Conservation (phyloP, 2,797 vertebrate genomes). For the Acropternis orthonyx region DNA sequence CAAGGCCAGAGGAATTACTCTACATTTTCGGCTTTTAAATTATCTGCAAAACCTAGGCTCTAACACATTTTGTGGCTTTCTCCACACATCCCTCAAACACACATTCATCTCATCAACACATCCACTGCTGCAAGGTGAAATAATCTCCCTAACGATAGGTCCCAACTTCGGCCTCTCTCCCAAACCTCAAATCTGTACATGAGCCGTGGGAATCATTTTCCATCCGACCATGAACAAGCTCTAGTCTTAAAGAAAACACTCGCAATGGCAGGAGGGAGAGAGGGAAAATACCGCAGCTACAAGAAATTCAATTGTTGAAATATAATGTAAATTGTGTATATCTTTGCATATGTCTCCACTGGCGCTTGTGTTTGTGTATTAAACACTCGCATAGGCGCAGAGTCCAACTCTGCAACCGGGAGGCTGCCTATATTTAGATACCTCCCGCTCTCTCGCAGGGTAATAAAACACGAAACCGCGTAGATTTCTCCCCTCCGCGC, state of each 20-base stretch:
- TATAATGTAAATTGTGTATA: conserved; percentile 36
- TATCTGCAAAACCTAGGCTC: background rate
- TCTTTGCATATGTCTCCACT: conserved; percentile 12
- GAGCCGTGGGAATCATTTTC: background rate
- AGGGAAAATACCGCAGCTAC: background rate
- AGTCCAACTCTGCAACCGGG: background rate
- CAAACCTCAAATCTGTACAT: background rate
- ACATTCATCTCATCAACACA: background rate
- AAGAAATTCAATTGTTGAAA: conserved; percentile 19
- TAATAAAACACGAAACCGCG: background rate
- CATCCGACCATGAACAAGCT: background rate
- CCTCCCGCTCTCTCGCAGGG: background rate
- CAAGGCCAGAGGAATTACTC: background rate
- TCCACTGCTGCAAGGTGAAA: background rate
- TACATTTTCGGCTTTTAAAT: background rate
- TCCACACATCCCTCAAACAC: background rate
- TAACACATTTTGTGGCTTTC: background rate
- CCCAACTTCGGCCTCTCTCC: background rate
- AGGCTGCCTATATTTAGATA: conserved; percentile 2
- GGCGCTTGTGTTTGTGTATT: background rate
- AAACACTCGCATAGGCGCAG: background rate
- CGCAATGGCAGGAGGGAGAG: background rate
- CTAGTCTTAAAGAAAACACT: background rate
- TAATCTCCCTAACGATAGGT: background rate
- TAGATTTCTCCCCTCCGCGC: rapidly evolving